Percentiles rank a stretch among this genome's conserved stretches.
These are phyloP conservation scores for Yasuhikotakia modesta DNA, from an alignment of 2,797 vertebrate species.

Conservation along the genomic window DNA sequence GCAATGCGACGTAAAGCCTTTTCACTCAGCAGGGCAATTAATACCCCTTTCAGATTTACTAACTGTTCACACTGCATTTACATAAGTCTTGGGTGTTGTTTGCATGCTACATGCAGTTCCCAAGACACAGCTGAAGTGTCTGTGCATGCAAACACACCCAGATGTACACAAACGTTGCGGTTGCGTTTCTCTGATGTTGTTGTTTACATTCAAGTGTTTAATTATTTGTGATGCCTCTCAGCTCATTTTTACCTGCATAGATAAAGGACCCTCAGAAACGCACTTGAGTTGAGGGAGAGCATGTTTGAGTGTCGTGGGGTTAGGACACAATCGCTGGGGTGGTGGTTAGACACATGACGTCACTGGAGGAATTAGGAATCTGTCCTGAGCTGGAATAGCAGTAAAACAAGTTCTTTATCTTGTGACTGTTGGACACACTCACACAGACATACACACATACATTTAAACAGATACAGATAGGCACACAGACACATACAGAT, in stretches of 20 bases:
- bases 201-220: slow-evolving; percentile 11
- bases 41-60: slow-evolving; percentile 16
- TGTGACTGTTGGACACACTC: slow-evolving; percentile 47
- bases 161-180: background rate
- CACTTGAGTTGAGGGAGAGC: slow-evolving; percentile 4
- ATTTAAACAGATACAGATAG: too few relatives aligned
- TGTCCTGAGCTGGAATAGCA: slow-evolving; percentile 48
- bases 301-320: slow-evolving; percentile 10
- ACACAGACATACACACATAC: too few relatives aligned
- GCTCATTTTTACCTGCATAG: slow-evolving; percentile 4
- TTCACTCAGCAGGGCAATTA: slow-evolving; percentile 1
- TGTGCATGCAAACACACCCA: background rate
- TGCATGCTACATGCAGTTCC: background rate
- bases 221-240: background rate
- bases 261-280: slow-evolving; percentile 1
- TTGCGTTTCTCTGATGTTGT: background rate
- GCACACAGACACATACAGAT: too few relatives aligned
- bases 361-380: slow-evolving; percentile 62
- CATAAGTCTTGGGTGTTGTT: slow-evolving; percentile 1
- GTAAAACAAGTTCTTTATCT: background rate
- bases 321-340: slow-evolving; percentile 47
- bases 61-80: slow-evolving; percentile 10
- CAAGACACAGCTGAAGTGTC: background rate
- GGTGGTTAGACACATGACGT: slow-evolving; percentile 58
- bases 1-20: slow-evolving; percentile 4